Conservation (phyloP, 53 echinoderm and acorn worm species). For the Patiria pectinifera region DNA sequence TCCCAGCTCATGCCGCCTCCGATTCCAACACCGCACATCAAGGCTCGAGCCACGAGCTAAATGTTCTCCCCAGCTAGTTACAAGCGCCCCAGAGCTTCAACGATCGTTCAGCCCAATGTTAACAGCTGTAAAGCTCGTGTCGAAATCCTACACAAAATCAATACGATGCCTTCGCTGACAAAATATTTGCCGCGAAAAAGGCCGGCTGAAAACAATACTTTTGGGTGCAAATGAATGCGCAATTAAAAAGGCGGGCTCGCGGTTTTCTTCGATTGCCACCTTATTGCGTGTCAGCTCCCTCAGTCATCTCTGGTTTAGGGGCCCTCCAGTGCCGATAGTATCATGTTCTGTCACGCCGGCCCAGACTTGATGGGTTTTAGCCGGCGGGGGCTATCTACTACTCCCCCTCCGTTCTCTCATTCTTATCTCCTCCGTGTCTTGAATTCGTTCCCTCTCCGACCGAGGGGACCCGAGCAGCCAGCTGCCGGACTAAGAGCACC, state of each 20-base stretch:
- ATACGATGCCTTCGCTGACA: conserved; percentile 69
- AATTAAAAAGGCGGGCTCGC: conserved; percentile 63
- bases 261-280: conserved; percentile 51
- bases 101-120: conserved; percentile 70
- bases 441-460: conserved; percentile 28
- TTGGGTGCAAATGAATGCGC: conserved; percentile 68
- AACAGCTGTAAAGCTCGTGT: conserved; percentile 74
- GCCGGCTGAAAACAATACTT: conserved; percentile 74
- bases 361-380: conserved; percentile 66
- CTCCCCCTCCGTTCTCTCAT: neutral
- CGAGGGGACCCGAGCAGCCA: conserved; percentile 5
- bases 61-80: conserved; percentile 50
- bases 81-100: conserved; percentile 50
- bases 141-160: conserved; percentile 69
- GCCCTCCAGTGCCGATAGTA: conserved; percentile 56
- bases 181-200: conserved; percentile 74
- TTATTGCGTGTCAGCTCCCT: conserved; percentile 53
- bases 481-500: conserved; percentile 48
- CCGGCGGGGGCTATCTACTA: conserved; percentile 54
- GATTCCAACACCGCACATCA: neutral
- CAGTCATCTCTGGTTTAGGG: conserved; percentile 40
- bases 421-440: conserved; percentile 24
- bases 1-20: neutral
- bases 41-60: conserved; percentile 59
- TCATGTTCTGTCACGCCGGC: conserved; percentile 59